phyloP scores from a whole-genome alignment of 2,888 invertebrate species.

The Neoscelio sp. region DNA sequence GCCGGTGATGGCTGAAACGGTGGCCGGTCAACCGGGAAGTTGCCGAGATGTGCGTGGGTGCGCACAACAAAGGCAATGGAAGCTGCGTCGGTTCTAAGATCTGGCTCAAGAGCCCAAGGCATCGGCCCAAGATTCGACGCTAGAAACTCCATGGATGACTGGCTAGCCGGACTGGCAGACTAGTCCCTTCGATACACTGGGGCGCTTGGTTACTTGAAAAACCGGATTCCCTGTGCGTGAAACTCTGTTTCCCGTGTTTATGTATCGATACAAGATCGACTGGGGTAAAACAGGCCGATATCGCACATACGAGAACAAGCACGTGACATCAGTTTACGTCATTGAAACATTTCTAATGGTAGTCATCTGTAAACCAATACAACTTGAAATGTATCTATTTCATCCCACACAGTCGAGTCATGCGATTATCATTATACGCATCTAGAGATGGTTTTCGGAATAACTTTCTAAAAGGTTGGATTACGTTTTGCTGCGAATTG shows the following conservation, averaged over 20 bases:
- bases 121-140: slow-evolving; percentile 68
- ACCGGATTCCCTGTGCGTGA: slow-evolving; percentile 75
- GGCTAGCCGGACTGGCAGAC: slow-evolving; percentile 62
- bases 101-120: slow-evolving; percentile 73
- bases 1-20: slow-evolving; percentile 62
- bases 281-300: slow-evolving; percentile 56
- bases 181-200: slow-evolving; percentile 62
- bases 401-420: too few species aligned
- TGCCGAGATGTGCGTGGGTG: slow-evolving; percentile 71
- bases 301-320: slow-evolving; percentile 46
- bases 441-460: slow-evolving; percentile 6
- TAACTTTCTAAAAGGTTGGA: slow-evolving; percentile 1
- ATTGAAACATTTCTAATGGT: too few species aligned
- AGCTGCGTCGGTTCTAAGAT: slow-evolving; percentile 71
- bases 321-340: slow-evolving; percentile 48
- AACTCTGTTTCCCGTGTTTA: slow-evolving; percentile 80
- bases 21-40: slow-evolving; percentile 73
- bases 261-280: slow-evolving; percentile 71
- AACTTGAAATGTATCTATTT: too few species aligned
- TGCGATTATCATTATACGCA: neutral
- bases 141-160: slow-evolving; percentile 62
- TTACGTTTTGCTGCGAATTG: neutral
- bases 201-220: slow-evolving; percentile 69
- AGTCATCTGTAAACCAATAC: too few species aligned
- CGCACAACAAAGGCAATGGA: slow-evolving; percentile 62